These are phyloP conservation scores for Melospiza georgiana DNA, from an alignment of 2,113 vertebrate species.

Conservation along the genomic window DNA sequence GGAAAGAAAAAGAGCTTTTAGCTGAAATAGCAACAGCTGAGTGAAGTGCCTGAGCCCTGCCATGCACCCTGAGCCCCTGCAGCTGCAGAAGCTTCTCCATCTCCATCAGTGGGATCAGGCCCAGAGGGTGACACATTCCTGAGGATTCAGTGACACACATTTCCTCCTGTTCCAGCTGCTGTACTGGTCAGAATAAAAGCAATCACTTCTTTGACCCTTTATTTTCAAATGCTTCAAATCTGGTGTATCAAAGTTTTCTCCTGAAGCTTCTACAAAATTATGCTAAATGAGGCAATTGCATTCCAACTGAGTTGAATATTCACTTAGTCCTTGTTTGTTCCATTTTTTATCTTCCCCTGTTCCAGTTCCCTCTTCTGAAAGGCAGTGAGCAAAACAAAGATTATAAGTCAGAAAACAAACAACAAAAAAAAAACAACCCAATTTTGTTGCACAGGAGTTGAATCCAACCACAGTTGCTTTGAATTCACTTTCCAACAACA, in stretches of 20 bases:
- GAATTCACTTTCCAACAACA: neutral
- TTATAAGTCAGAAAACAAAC: neutral
- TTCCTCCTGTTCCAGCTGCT: neutral
- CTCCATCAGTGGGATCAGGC: neutral
- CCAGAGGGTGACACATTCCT: neutral
- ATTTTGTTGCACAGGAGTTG: neutral
- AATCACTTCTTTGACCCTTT: neutral
- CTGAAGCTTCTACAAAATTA: neutral
- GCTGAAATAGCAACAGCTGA: constrained; percentile 30
- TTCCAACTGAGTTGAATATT: neutral
- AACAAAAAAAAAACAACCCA: neutral
- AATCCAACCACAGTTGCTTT: neutral
- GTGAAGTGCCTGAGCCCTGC: constrained; percentile 18
- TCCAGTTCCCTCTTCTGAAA: neutral
- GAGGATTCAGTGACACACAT: neutral
- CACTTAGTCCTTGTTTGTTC: neutral
- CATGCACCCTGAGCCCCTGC: constrained; percentile 19
- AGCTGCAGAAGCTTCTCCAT: constrained; percentile 3
- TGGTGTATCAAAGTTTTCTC: neutral
- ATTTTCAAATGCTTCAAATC: neutral
- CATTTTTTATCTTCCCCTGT: neutral
- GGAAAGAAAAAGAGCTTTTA: neutral
- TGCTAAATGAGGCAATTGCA: constrained; percentile 24
- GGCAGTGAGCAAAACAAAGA: neutral
- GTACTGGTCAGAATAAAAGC: neutral